Evolutionary conservation across 2,797 vertebrate genomes (phyloP).

Genomic region (Sebastes reedi): DNA sequence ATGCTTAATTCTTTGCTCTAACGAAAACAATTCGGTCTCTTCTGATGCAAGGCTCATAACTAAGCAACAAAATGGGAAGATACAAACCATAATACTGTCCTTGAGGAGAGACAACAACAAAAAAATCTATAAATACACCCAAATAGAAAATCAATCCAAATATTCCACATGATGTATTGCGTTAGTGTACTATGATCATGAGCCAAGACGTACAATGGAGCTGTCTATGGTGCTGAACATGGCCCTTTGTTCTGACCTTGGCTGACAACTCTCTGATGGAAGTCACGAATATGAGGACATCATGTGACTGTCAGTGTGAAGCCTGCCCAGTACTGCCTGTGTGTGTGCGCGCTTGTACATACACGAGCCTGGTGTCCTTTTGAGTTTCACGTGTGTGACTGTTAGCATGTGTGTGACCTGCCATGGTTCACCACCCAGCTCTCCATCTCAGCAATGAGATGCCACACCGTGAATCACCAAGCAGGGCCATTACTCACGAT

Average conservation of each 20-base stretch:
- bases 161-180: not conserved
- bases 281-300: constrained; percentile 28
- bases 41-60: not conserved
- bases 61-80: not conserved
- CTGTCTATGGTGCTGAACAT: constrained; percentile 53
- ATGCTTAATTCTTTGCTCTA: not conserved
- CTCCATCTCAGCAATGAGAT: constrained; percentile 50
- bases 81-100: not conserved
- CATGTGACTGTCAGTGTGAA: constrained; percentile 22
- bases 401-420: constrained; percentile 8
- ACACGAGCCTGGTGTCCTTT: not conserved
- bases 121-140: not conserved
- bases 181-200: not conserved
- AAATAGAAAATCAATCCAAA: constrained; percentile 14
- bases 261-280: constrained; percentile 14
- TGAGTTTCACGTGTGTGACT: not conserved
- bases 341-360: not conserved
- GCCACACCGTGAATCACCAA: constrained; percentile 70
- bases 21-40: not conserved
- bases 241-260: constrained; percentile 18
- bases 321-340: not conserved
- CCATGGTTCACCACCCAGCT: constrained; percentile 28
- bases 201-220: not conserved
- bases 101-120: not conserved
- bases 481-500: constrained; percentile 66